Evolutionary conservation across 2,113 vertebrate species (phyloP).

Genomic region (Alexandromys fortis): DNA sequence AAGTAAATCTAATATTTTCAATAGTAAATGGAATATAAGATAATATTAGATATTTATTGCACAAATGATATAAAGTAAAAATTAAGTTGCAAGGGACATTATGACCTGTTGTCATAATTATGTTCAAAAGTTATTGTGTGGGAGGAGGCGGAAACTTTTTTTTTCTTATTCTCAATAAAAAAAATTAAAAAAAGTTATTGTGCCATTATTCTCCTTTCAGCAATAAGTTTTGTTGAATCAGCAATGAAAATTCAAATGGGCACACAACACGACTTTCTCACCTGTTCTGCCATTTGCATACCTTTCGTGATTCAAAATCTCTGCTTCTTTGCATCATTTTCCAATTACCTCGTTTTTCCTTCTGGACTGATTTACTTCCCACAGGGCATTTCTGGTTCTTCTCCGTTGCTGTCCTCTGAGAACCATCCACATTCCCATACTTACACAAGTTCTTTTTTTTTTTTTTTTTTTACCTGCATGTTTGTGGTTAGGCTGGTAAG

Average conservation of each 20-base stretch:
- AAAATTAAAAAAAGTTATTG: background rate
- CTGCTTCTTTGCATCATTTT: background rate
- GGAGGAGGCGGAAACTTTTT: no score
- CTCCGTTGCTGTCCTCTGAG: background rate
- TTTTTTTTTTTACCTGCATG: background rate
- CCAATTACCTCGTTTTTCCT: background rate
- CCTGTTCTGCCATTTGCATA: background rate
- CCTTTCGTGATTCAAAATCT: background rate
- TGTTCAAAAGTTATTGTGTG: background rate
- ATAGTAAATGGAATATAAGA: background rate
- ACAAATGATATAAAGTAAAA: background rate
- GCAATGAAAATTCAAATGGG: background rate
- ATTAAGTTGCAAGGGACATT: background rate
- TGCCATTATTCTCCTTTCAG: background rate
- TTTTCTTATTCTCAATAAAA: no score
- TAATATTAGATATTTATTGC: background rate
- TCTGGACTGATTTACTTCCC: background rate
- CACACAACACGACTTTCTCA: background rate
- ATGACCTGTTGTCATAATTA: background rate
- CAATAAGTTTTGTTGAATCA: background rate
- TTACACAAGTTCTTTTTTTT: background rate
- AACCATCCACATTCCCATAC: background rate
- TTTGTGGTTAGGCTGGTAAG: background rate
- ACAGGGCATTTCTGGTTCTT: background rate
- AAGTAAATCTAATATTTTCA: constrained; percentile 3